Conservation (phyloP, 64 coral and sea anemone species). For the Orbicella faveolata region DNA sequence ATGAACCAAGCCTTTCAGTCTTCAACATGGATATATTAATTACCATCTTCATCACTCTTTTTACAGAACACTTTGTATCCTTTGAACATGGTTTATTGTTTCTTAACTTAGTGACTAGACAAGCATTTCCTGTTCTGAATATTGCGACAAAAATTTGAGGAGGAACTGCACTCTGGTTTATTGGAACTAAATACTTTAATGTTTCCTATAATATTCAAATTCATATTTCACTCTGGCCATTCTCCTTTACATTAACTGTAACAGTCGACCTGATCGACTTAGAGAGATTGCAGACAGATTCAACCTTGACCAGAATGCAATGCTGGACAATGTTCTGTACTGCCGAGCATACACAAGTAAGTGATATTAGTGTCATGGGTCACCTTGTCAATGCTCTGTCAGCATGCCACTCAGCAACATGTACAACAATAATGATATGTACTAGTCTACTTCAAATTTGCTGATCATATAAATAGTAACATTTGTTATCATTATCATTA, state of each 20-base stretch:
- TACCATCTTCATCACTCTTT: slow-evolving; percentile 1
- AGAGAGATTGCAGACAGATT: slow-evolving; percentile 95
- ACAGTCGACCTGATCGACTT: slow-evolving; percentile 93
- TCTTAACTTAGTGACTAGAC: not conserved
- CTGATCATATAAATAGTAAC: not conserved
- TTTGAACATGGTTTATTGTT: slow-evolving; percentile 18
- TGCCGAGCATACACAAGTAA: slow-evolving; percentile 97
- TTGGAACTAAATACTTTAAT: not conserved
- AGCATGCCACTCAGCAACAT: too few relatives aligned
- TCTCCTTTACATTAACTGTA: not conserved
- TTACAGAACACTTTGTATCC: slow-evolving; percentile 99
- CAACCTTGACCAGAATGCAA: slow-evolving; percentile 96
- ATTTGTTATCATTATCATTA: not conserved
- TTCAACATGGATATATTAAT: not conserved
- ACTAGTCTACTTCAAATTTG: not conserved
- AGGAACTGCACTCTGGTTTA: too few relatives aligned
- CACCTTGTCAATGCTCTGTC: not conserved
- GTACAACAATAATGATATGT: too few relatives aligned
- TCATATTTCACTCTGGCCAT: too few relatives aligned
- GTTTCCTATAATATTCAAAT: not conserved
- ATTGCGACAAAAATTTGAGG: not conserved
- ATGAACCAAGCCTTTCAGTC: too few relatives aligned
- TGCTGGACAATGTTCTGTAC: slow-evolving; percentile 99
- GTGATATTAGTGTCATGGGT: not conserved
- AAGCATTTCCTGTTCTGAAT: not conserved